A percentile compares a stretch with the other conserved stretches of the same genome.
These are phyloP conservation scores for Aspidiotus destructor DNA, from an alignment of 2,888 invertebrate genomes.

Conservation along the genomic window DNA sequence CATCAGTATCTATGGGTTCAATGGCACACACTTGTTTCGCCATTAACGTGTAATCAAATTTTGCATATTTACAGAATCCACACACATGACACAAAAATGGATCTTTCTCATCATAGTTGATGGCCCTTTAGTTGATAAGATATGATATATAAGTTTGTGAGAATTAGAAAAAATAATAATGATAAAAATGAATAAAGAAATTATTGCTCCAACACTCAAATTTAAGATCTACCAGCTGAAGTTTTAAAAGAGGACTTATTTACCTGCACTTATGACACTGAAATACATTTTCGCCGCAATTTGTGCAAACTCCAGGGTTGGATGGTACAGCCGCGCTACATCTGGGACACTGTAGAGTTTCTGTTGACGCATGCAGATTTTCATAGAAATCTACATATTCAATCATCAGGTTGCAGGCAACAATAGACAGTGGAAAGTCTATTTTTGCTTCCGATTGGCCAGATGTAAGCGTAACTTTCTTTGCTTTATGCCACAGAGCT, in stretches of 20 bases:
- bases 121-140: slow-evolving; percentile 54
- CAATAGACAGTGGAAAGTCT: slow-evolving; percentile 92
- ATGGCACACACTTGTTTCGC: slow-evolving; percentile 91
- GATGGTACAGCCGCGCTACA: slow-evolving; percentile 95
- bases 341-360: slow-evolving; percentile 88
- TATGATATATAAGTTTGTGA: not conserved
- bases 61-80: slow-evolving; percentile 98
- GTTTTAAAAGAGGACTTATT: slow-evolving; percentile 25
- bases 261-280: slow-evolving; percentile 96
- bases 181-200: no score
- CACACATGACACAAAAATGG: slow-evolving; percentile 98
- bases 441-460: slow-evolving; percentile 93
- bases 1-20: slow-evolving; percentile 93
- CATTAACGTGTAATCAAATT: slow-evolving; percentile 89
- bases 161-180: not conserved
- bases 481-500: slow-evolving; percentile 93
- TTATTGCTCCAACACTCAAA: no score
- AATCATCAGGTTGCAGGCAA: slow-evolving; percentile 96
- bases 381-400: slow-evolving; percentile 98
- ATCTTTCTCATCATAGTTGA: slow-evolving; percentile 98
- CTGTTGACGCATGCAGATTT: slow-evolving; percentile 83
- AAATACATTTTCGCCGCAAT: slow-evolving; percentile 96
- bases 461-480: slow-evolving; percentile 76
- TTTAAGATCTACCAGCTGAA: not conserved
- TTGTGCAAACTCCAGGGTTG: slow-evolving; percentile 93